Percentiles rank a stretch among this genome's conserved stretches.
phyloP scores from a whole-genome alignment of 2,888 invertebrate species.

The Agriopis leucophaearia region DNA sequence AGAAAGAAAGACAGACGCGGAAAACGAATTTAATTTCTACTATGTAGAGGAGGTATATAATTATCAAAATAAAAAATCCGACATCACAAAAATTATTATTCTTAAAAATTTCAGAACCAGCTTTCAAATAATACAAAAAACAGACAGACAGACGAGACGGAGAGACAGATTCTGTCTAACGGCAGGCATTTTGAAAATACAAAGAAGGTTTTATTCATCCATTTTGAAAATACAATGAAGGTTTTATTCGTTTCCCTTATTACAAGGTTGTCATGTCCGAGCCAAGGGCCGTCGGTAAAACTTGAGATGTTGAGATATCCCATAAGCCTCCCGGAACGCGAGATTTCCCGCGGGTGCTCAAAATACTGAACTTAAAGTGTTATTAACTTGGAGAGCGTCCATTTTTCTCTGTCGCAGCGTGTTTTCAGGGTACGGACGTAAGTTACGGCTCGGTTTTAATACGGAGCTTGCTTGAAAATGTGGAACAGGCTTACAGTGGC shows the following conservation, averaged over 20 bases:
- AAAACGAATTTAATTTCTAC: too few species aligned
- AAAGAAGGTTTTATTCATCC: conserved; percentile 5
- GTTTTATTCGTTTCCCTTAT: conserved; percentile 14
- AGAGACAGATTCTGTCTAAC: too few species aligned
- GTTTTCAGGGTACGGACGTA: conserved; percentile 20
- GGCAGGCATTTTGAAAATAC: conserved; percentile 11
- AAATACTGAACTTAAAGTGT: conserved; percentile 46
- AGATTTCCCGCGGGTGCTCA: conserved; percentile 44
- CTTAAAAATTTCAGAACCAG: too few species aligned
- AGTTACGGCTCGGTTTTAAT: conserved; percentile 32
- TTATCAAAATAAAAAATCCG: too few species aligned
- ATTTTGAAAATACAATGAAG: conserved; percentile 12
- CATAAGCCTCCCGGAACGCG: conserved; percentile 35
- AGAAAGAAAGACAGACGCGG: too few species aligned
- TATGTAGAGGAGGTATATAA: too few species aligned
- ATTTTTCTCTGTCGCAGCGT: conserved; percentile 44
- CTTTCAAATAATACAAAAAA: too few species aligned
- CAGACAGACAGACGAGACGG: too few species aligned
- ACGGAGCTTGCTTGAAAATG: conserved; percentile 22
- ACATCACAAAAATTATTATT: too few species aligned
- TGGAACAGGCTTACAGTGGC: background rate
- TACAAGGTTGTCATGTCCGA: conserved; percentile 17
- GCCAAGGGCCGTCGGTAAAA: background rate
- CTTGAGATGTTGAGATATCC: conserved; percentile 35
- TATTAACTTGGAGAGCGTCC: conserved; percentile 42